Percentiles rank a stretch among this genome's conserved stretches.
These are phyloP conservation scores for Hippocampus barbouri DNA, from an alignment of 2,113 vertebrate genomes.

Conservation along the genomic window DNA sequence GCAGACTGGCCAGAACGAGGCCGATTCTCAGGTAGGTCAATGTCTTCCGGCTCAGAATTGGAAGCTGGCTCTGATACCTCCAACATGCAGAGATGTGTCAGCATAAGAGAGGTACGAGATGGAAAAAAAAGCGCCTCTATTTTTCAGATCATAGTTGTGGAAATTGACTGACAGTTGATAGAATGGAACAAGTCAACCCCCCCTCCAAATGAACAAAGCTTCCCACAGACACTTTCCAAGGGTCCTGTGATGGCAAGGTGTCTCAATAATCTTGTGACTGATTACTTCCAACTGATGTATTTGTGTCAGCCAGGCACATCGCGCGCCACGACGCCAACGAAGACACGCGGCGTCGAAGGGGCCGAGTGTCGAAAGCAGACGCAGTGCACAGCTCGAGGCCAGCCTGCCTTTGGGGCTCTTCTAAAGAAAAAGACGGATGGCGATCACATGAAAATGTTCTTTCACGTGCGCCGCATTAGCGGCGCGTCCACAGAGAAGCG, in stretches of 20 bases:
- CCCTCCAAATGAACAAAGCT: not conserved
- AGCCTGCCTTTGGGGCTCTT: slow-evolving; percentile 8
- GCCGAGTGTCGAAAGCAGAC: slow-evolving; percentile 35
- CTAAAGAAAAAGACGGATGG: slow-evolving; percentile 38
- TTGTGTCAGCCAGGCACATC: not conserved
- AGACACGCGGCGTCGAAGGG: not conserved
- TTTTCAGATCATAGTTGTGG: too few relatives aligned
- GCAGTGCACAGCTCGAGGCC: slow-evolving; percentile 23
- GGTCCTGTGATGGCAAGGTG: not conserved
- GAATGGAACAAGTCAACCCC: too few relatives aligned
- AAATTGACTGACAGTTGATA: too few relatives aligned
- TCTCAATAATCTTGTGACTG: not conserved
- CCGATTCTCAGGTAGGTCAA: too few relatives aligned
- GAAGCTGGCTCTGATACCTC: too few relatives aligned
- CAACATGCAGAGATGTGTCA: too few relatives aligned
- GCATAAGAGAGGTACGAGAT: too few relatives aligned
- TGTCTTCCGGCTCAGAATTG: too few relatives aligned
- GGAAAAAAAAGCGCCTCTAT: too few relatives aligned
- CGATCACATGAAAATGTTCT: slow-evolving; percentile 46
- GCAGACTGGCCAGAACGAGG: too few relatives aligned
- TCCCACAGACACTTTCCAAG: not conserved
- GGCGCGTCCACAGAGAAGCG: slow-evolving; percentile 15
- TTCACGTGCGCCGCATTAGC: slow-evolving; percentile 45
- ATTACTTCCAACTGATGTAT: not conserved
- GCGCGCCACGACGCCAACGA: not conserved